A percentile compares a stretch with the other conserved stretches of the same genome.
Evolutionary conservation across 1,140 invertebrate genomes (phyloP).

Genomic region (Palaemon carinicauda): DNA sequence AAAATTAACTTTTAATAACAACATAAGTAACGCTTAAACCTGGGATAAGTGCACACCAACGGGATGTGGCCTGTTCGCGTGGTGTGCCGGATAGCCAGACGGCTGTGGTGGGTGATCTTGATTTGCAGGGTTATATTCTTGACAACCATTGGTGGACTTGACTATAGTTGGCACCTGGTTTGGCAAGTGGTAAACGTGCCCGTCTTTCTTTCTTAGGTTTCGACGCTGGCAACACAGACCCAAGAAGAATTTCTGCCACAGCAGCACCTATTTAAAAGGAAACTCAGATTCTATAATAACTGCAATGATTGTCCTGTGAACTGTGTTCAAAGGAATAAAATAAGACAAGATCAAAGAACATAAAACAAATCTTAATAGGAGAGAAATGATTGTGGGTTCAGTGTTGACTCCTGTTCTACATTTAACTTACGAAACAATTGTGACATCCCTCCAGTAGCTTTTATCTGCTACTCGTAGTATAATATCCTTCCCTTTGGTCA

Average conservation of each 20-base stretch:
- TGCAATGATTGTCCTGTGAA: not conserved
- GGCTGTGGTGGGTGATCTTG: not conserved
- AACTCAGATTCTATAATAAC: too few relatives aligned
- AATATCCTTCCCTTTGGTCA: too few relatives aligned
- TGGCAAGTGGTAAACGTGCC: conserved; percentile 30
- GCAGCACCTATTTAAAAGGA: not conserved
- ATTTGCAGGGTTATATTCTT: not conserved
- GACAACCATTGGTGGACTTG: conserved; percentile 35
- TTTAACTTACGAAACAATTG: too few relatives aligned
- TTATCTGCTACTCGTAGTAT: too few relatives aligned
- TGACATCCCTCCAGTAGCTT: too few relatives aligned
- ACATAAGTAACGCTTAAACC: not conserved
- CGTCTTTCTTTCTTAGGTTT: conserved; percentile 32
- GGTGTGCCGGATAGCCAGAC: not conserved
- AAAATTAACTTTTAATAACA: not conserved
- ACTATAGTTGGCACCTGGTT: not conserved
- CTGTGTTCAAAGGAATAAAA: not conserved
- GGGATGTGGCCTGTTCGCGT: not conserved
- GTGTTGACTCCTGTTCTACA: too few relatives aligned
- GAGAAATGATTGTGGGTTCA: not conserved
- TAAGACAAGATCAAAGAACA: not conserved
- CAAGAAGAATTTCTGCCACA: conserved; percentile 48
- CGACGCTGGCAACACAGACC: conserved; percentile 29
- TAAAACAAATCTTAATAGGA: not conserved
- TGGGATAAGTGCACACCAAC: too few relatives aligned